These are phyloP conservation scores for Pseudomyrmex concolor DNA, from an alignment of 1,140 invertebrate species.

Conservation along the genomic window DNA sequence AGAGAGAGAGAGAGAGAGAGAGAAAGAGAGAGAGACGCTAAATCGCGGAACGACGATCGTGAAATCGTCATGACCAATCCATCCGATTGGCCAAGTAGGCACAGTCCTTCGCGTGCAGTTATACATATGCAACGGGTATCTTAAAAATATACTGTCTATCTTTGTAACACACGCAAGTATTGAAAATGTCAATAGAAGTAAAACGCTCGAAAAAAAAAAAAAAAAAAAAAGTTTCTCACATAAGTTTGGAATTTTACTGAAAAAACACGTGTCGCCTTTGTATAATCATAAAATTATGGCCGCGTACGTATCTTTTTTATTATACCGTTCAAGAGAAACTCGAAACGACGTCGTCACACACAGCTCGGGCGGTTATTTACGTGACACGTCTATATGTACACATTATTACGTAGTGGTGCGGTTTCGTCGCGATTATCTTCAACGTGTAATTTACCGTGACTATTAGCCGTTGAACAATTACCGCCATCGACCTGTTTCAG, in stretches of 20 bases:
- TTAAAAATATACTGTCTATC: neutral
- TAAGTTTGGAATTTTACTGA: neutral
- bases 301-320: neutral
- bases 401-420: neutral
- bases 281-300: neutral
- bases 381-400: neutral
- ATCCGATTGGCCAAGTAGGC: slow-evolving; percentile 5
- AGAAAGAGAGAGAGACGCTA: neutral
- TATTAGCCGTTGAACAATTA: slow-evolving; percentile 47
- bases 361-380: slow-evolving; percentile 4
- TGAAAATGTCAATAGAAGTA: slow-evolving; percentile 7
- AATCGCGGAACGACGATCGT: neutral
- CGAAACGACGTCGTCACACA: neutral
- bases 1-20: neutral
- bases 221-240: neutral
- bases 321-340: neutral
- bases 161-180: neutral
- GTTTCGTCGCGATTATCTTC: slow-evolving; percentile 45
- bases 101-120: neutral
- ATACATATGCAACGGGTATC: neutral
- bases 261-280: neutral
- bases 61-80: slow-evolving; percentile 15
- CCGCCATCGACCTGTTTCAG: slow-evolving; percentile 43
- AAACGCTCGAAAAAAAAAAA: neutral
- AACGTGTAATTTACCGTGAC: slow-evolving; percentile 42